Evolutionary conservation across 2,797 vertebrate species (phyloP).

Genomic region (Gymnothorax reevesii): DNA sequence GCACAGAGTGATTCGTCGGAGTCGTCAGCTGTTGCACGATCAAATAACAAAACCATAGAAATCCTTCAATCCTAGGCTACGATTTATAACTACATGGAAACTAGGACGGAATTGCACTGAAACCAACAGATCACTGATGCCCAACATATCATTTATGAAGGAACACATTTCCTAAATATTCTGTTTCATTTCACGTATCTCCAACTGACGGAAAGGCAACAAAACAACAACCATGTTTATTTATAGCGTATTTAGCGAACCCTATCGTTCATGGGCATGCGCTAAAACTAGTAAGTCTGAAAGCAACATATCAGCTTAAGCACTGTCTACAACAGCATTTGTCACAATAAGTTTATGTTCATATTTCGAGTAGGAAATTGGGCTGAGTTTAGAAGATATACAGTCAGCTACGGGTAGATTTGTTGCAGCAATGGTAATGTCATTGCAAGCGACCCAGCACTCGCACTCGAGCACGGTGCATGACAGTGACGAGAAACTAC

Average conservation of each 20-base stretch:
- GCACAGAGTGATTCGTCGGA: constrained; percentile 65
- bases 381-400: not conserved
- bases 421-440: not conserved
- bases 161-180: not conserved
- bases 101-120: constrained; percentile 52
- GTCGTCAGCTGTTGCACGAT: constrained; percentile 73
- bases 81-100: constrained; percentile 24
- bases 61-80: constrained; percentile 55
- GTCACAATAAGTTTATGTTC: not conserved
- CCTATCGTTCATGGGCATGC: too few species aligned
- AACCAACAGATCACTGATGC: constrained; percentile 35
- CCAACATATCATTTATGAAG: not conserved
- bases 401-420: not conserved
- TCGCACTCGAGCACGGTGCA: not conserved
- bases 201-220: not conserved
- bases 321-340: not conserved
- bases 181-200: not conserved
- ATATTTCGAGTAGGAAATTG: not conserved
- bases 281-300: not conserved
- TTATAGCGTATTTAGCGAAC: too few species aligned
- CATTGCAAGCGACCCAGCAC: not conserved
- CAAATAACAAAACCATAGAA: constrained; percentile 76
- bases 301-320: not conserved
- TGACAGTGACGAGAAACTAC: not conserved
- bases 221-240: not conserved